Base-by-base conservation (phyloP, 30 jellyfish, hydroid and myxozoan species). In the Cassiopea andromeda region DNA sequence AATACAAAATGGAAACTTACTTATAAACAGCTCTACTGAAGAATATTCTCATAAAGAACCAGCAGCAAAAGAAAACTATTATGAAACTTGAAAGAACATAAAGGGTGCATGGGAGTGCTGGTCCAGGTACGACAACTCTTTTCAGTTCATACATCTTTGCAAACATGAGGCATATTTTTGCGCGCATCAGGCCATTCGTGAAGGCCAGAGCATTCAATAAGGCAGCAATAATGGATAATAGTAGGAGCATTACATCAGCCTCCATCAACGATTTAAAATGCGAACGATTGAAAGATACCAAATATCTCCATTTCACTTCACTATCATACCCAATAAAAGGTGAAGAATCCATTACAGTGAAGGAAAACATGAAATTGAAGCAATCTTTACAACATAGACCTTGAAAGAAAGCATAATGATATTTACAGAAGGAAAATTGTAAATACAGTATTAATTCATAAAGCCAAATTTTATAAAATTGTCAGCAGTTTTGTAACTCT, bases 101-200 rank as follows among this genome's bases (percentile, higher is more conserved):
- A 38, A 48, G 50, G 48, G 48, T 77, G 74, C 86, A 77, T 57
- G 38, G 38, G 50, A 54, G n/a, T 58, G 70, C 86, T 3, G 86
- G 86, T 8, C 86, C 86, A 13, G 86, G 74, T 8, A 49, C 44
- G 50, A 77, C 86, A 19, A 77, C 50, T 77, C 86, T 77, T 48
- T 77, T 77, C 49, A 77, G 74, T 60, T 77, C 86, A 48, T 12
- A 77, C 86, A 77, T 77, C 74, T 77, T 77, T 16, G 86, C 86
- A 49, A 77, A 77, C 86, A 77, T 46, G 74, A 77, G 86, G 49
- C 86, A 77, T 19, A 60, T 60, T 50, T 77, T 77, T 15, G 86
- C 10, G 15, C 86, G 86, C 54, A 38, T 48, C 43, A 47, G 74
- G 69, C 57, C 74, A 77, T 19, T 49, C 18, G 57, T 77, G 86